These are phyloP conservation scores for Melinaea menophilus DNA, from an alignment of 2,888 invertebrate species.

Conservation along the genomic window DNA sequence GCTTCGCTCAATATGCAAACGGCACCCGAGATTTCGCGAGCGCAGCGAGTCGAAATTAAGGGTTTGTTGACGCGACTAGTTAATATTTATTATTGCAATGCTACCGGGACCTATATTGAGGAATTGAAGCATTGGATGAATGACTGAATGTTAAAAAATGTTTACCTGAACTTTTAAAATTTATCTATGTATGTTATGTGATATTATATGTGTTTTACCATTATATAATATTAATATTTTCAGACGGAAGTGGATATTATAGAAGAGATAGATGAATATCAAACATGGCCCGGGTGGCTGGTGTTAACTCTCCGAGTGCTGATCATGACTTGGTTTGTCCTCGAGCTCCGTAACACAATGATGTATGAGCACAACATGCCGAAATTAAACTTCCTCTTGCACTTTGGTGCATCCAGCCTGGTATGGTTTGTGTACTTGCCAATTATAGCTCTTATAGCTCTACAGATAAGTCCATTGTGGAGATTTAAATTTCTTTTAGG, in stretches of 20 bases:
- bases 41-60: too few relatives aligned
- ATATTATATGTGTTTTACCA: too few relatives aligned
- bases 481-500: conserved; percentile 95
- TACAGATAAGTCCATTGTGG: conserved; percentile 96
- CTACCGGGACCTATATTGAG: too few relatives aligned
- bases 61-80: too few relatives aligned
- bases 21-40: too few relatives aligned
- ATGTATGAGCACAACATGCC: conserved; percentile 75
- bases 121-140: too few relatives aligned
- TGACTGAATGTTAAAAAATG: too few relatives aligned
- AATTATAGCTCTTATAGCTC: conserved; percentile 93
- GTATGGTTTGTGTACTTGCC: conserved; percentile 99
- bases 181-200: too few relatives aligned
- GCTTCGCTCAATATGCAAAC: too few relatives aligned
- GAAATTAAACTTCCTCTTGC: conserved; percentile 94
- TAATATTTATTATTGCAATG: too few relatives aligned
- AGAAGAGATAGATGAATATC: conserved; percentile 97
- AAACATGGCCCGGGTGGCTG: conserved; percentile 98
- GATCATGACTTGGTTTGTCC: conserved; percentile 94
- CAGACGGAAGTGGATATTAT: conserved; percentile 97
- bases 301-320: conserved; percentile 90
- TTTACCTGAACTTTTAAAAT: too few relatives aligned
- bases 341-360: conserved; percentile 80
- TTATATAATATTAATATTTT: conserved; percentile 10
- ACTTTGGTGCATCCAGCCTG: conserved; percentile 97